These are phyloP conservation scores for Salvator merianae DNA, from an alignment of 2,113 vertebrate species.

Conservation along the genomic window DNA sequence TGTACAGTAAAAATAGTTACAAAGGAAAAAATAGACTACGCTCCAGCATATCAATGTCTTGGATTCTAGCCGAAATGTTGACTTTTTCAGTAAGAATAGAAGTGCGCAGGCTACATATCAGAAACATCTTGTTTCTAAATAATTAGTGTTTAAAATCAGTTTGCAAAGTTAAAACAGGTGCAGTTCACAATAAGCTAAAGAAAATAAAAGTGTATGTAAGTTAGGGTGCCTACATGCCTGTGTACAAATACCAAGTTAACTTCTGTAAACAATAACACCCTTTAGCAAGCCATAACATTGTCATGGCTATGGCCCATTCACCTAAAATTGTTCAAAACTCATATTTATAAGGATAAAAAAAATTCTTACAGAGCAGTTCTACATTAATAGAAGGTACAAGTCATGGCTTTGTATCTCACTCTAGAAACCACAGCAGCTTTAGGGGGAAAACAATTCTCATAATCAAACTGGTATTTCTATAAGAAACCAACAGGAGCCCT, in stretches of 20 bases:
- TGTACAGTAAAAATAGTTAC: not conserved
- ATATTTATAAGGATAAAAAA: not conserved
- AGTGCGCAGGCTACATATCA: constrained; percentile 1
- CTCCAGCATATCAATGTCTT: not conserved
- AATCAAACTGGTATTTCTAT: no score
- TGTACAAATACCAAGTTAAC: constrained; percentile 16
- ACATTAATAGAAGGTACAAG: not conserved
- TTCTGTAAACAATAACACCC: constrained; percentile 20
- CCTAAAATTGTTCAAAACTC: constrained; percentile 9
- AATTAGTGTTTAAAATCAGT: constrained; percentile 28
- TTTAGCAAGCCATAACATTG: not conserved
- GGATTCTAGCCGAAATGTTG: not conserved
- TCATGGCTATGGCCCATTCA: constrained; percentile 12
- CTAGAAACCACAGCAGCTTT: not conserved
- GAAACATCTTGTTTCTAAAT: constrained; percentile 8
- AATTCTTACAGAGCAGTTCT: not conserved
- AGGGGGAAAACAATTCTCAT: no score
- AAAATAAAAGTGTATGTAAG: not conserved
- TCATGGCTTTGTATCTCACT: not conserved
- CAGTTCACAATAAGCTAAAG: constrained; percentile 1
- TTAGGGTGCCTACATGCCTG: not conserved
- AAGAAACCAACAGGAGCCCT: no score
- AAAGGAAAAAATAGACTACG: not conserved
- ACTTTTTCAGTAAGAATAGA: not conserved
- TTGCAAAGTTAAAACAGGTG: constrained; percentile 7